Base-by-base conservation (phyloP, 2,888 invertebrate genomes). In the Chironomus tentans region DNA sequence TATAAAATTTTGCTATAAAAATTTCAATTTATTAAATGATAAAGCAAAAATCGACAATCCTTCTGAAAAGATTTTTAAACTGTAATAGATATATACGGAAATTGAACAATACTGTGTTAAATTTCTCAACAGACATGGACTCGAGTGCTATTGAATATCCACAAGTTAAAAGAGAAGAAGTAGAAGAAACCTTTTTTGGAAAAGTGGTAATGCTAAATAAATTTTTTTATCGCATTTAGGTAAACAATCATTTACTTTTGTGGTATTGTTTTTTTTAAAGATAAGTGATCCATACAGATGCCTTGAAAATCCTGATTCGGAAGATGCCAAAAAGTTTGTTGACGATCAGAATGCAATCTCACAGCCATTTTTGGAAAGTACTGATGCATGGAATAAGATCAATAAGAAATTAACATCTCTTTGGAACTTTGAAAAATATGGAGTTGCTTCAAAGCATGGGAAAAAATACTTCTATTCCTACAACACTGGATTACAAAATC, bases 361-460 rank as follows among this genome's bases (percentile, higher is more conserved):
- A 6, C 86, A 88, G 78, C 95, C 97, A 0, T 98, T 90, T 84
- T 85, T 99, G 22, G 89, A 93, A 80, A 87, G 87, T 21, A 96
- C 93, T 80, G 87, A 89, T 0, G 87, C 89, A 70, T 91, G 92
- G 81, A 85, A 88, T 10, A 88, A 89, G 79, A 88, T 98, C 77
- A 90, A 91, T 80, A 86, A 88, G 71, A 89, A 94, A 78, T 87
- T 98, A 38, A 97, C 93, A 0, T 91, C 94, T 80, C 85, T 97
- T 38, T 97, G 97, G 97, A 93, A 99, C 84, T 98, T 94, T 84
- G 94, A 96, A n/a, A 97, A 97, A 85, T 95, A 92, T 84, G 92
- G 94, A 2, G 92, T 93, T 79, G 97, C 97, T 0, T 89, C 88
- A 80, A 89, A 89, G 79, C 88, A 92, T 80, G 98, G 97, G 12